Conservation (phyloP, 2,797 vertebrate species). For the Artibeus lituratus region DNA sequence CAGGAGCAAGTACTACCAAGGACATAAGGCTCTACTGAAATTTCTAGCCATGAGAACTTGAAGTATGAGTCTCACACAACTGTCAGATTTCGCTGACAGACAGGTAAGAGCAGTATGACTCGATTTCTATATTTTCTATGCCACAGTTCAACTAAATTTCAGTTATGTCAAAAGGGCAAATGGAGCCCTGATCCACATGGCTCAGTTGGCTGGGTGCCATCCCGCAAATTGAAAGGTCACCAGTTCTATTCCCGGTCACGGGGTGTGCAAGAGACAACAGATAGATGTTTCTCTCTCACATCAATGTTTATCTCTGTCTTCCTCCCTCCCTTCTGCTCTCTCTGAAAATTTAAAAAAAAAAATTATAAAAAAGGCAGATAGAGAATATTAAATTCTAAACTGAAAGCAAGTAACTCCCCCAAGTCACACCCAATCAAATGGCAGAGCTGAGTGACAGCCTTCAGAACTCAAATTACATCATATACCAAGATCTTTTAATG, state of each 20-base stretch:
- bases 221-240: background rate
- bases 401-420: background rate
- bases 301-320: background rate
- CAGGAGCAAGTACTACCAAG: background rate
- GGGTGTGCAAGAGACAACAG: background rate
- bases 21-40: background rate
- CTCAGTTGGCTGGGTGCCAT: background rate
- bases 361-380: background rate
- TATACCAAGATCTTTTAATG: background rate
- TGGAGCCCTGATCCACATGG: background rate
- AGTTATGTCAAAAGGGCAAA: background rate
- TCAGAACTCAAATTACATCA: conserved; percentile 4
- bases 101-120: background rate
- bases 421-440: background rate
- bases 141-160: background rate
- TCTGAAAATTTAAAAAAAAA: background rate
- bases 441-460: background rate
- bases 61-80: background rate
- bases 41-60: background rate
- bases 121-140: conserved; percentile 14
- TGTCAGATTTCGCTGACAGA: background rate
- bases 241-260: background rate
- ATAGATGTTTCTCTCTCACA: background rate
- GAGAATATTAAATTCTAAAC: conserved; percentile 27
- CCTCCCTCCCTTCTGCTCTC: background rate